Conservation (phyloP, 2,113 vertebrate species). For the Chaenocephalus aceratus region DNA sequence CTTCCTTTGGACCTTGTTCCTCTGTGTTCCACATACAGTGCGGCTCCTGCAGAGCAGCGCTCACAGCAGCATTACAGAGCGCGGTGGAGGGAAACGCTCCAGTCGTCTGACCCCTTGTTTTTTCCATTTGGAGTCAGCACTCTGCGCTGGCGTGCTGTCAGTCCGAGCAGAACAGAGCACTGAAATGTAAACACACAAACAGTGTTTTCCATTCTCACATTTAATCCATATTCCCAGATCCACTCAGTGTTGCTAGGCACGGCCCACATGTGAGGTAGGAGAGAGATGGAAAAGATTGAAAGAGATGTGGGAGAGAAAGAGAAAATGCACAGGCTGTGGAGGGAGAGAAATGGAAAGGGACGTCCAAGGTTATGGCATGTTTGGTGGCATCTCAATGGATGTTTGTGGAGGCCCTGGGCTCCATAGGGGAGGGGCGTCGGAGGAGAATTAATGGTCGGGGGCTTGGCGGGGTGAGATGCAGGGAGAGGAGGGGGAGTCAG, state of each 20-base stretch:
- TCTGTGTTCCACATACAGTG: constrained; percentile 18
- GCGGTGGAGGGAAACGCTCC: constrained; percentile 47
- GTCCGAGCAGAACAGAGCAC: constrained; percentile 54
- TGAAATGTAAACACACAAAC: constrained; percentile 75
- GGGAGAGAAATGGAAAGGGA: constrained; percentile 38
- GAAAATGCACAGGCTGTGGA: constrained; percentile 4
- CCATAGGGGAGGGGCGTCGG: constrained; percentile 48
- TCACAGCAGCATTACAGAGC: constrained; percentile 44
- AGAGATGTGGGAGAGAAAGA: constrained; percentile 14
- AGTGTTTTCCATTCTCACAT: constrained; percentile 72
- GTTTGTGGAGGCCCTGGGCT: constrained; percentile 52
- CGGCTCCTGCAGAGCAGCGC: constrained; percentile 25
- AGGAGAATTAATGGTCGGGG: constrained; percentile 66
- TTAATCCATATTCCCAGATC: constrained; percentile 76
- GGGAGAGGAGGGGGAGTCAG: constrained; percentile 44
- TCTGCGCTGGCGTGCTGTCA: constrained; percentile 60
- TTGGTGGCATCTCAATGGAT: constrained; percentile 61
- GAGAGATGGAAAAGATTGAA: constrained; percentile 20
- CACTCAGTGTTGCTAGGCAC: constrained; percentile 47
- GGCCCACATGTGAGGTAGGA: constrained; percentile 23
- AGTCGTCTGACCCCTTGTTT: constrained; percentile 69
- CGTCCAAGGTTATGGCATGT: constrained; percentile 65
- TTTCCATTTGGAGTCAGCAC: constrained; percentile 66
- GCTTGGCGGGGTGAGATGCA: constrained; percentile 59
- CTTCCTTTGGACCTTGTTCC: not conserved